Evolutionary conservation across 1,140 invertebrate genomes (phyloP).

Genomic region (Dendroctonus ponderosae): DNA sequence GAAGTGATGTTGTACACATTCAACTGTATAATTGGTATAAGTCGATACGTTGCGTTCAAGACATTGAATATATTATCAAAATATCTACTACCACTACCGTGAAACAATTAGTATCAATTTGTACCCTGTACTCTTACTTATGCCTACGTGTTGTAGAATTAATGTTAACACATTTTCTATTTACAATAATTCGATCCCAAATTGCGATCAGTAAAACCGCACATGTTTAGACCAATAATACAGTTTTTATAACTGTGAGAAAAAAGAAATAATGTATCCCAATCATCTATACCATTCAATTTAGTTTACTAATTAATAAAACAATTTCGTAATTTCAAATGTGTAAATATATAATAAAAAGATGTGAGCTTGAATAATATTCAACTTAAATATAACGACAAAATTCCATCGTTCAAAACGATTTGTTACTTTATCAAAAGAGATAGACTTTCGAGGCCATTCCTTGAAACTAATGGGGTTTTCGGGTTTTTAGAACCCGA

Average conservation of each 20-base stretch:
- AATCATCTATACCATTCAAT: too few relatives aligned
- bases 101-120: slow-evolving; percentile 20
- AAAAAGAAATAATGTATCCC: neutral
- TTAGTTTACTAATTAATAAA: too few relatives aligned
- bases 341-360: too few relatives aligned
- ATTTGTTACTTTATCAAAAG: too few relatives aligned
- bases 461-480: too few relatives aligned
- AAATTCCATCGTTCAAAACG: too few relatives aligned
- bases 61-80: neutral
- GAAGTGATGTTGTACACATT: neutral
- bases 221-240: slow-evolving; percentile 24
- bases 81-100: neutral
- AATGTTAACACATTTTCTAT: slow-evolving; percentile 20
- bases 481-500: too few relatives aligned
- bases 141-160: slow-evolving; percentile 10
- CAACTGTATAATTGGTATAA: slow-evolving; percentile 30
- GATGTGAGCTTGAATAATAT: too few relatives aligned
- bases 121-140: slow-evolving; percentile 29
- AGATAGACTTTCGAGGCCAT: too few relatives aligned
- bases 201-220: neutral
- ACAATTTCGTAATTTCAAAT: too few relatives aligned
- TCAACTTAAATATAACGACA: too few relatives aligned
- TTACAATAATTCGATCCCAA: slow-evolving; percentile 11
- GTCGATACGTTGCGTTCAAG: neutral
- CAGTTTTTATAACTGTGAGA: slow-evolving; percentile 16